Base-by-base conservation (phyloP, 2,797 vertebrate species). In the Danio choprae region DNA sequence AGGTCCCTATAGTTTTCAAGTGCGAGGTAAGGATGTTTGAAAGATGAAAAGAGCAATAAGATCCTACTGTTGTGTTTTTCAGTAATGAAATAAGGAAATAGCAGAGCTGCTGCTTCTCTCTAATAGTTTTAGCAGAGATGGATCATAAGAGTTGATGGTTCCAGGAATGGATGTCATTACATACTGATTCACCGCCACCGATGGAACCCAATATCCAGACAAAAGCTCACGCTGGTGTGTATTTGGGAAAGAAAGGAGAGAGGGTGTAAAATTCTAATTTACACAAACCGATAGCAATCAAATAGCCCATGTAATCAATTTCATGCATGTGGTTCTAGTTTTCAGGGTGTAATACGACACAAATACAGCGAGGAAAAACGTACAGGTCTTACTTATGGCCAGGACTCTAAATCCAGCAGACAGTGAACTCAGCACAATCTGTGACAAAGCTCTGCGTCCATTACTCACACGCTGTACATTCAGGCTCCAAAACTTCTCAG, bases 121-220 rank as follows among this genome's bases (percentile, higher is more conserved):
- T 91, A 90, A 92, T 91, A 87, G 83, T 87, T 88, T 90, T 90
- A 92, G 87, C 89, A 90, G 88, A 87, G 41, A 82, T 85, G 82
- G 84, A 90, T 89, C 81, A 80, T 77, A 75, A 29, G 74, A 85
- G 81, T 87, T 91, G 84, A 91, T 84, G 85, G 87, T 88, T 90
- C 89, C 88, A 81, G 84, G 87, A 91, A 91, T 86, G 84, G 86
- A 89, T 75, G 80, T 77, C 87, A 87, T 90, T 89, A 88, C 0
- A 82, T 87, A 84, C 87, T 81, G 86, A 87, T 82, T 78, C 71
- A 81, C 59, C 48, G 43, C 80, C 80, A 74, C 82, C 80, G 82
- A 81, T 55, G 77, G 67, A 89, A 87, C 64, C 72, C 56, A 83
- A 87, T 87, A 60, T 74, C 44, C 38, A 71, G 53, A 72, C 56